These are phyloP conservation scores for Aphelocoma californica DNA, from an alignment of 2,797 vertebrate genomes.

Conservation along the genomic window DNA sequence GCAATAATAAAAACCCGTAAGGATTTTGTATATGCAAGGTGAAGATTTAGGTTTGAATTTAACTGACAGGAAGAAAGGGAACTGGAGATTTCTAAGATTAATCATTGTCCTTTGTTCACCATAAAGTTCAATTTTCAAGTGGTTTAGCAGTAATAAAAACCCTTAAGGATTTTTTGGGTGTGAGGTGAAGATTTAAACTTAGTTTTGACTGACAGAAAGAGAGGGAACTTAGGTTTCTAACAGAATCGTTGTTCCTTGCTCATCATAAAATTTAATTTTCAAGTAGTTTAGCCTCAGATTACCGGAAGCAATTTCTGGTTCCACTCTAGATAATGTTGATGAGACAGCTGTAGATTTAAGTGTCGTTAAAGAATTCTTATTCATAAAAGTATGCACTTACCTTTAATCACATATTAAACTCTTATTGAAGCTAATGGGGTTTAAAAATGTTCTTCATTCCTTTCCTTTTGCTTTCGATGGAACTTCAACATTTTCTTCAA, in stretches of 20 bases:
- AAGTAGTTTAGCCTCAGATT: constrained; percentile 4
- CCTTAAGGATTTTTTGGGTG: neutral
- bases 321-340: neutral
- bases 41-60: neutral
- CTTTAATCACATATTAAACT: constrained; percentile 12
- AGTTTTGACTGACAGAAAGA: neutral
- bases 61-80: neutral
- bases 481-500: neutral
- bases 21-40: neutral
- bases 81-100: neutral
- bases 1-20: neutral
- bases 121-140: constrained; percentile 5
- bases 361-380: constrained; percentile 23
- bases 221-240: neutral
- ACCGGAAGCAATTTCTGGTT: neutral
- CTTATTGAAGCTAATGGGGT: neutral
- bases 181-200: neutral
- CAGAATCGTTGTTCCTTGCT: neutral
- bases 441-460: neutral
- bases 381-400: neutral
- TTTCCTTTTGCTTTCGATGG: neutral
- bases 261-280: neutral
- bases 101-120: neutral
- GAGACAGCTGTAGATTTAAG: constrained; percentile 11
- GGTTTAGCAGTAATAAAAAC: neutral